phyloP scores from a whole-genome alignment of 1,140 invertebrate genomes.

The Zaprionus gabonicus region DNA sequence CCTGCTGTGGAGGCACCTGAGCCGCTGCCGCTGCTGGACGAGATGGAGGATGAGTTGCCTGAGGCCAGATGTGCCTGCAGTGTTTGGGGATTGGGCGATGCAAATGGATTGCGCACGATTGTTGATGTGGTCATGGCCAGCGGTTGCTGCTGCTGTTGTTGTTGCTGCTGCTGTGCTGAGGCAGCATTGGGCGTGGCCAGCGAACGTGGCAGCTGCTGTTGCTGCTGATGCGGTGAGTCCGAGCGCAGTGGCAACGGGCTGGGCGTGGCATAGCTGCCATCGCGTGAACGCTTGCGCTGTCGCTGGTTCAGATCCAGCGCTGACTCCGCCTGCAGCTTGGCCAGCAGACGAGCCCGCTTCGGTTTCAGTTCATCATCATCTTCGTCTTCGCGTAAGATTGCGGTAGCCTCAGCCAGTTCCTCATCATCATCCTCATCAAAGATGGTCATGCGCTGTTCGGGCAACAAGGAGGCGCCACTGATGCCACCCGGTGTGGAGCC shows the following conservation, averaged over 20 bases:
- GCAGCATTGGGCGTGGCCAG: constrained; percentile 24
- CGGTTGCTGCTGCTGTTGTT: constrained; percentile 34
- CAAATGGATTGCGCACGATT: constrained; percentile 79
- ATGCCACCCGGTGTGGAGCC: constrained; percentile 54
- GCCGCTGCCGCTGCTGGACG: constrained; percentile 20
- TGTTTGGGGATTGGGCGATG: constrained; percentile 73
- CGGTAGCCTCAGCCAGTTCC: constrained; percentile 51
- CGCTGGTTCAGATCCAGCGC: constrained; percentile 69
- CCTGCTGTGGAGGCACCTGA: constrained; percentile 23
- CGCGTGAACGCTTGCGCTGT: constrained; percentile 72
- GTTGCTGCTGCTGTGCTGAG: constrained; percentile 22
- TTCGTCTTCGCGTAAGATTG: constrained; percentile 55
- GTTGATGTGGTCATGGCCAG: constrained; percentile 82
- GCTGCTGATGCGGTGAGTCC: constrained; percentile 36
- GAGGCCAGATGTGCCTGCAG: constrained; percentile 32
- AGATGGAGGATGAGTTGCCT: constrained; percentile 18
- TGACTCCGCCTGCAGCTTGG: constrained; percentile 46
- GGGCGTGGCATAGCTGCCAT: constrained; percentile 84
- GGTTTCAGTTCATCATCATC: constrained; percentile 72
- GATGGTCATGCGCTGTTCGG: constrained; percentile 78
- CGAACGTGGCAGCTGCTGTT: not conserved
- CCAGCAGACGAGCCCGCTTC: constrained; percentile 61
- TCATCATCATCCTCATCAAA: constrained; percentile 83
- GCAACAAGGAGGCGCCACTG: constrained; percentile 74
- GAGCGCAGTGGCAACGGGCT: constrained; percentile 85